Conservation (phyloP, 2,888 invertebrate genomes). For the Druceiella hillmani region DNA sequence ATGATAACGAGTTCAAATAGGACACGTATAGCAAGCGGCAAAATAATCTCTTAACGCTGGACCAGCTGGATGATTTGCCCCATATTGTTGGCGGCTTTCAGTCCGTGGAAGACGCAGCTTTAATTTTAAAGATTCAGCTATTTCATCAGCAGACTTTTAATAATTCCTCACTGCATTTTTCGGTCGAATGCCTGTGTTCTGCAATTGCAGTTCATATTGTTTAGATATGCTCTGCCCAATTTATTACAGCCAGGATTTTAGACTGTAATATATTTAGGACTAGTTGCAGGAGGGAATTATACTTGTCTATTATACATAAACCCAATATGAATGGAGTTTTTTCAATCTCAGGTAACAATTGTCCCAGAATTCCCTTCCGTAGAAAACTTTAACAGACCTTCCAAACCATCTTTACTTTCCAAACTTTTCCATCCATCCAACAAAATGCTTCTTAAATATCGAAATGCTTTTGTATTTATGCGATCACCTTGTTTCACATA, state of each 20-base stretch:
- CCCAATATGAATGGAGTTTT: no score
- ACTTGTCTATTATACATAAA: no score
- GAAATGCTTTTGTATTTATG: no score
- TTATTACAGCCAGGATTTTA: constrained; percentile 1
- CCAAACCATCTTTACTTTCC: no score
- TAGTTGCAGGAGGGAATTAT: constrained; percentile 4
- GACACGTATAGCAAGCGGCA: constrained; percentile 8
- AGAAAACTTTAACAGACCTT: no score
- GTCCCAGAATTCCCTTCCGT: no score
- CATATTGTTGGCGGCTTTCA: constrained; percentile 12
- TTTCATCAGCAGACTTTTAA: constrained; percentile 13
- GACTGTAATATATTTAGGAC: constrained; percentile 8
- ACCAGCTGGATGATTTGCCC: constrained; percentile 13
- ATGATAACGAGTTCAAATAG: constrained; percentile 10
- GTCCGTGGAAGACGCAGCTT: constrained; percentile 11
- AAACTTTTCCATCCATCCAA: no score
- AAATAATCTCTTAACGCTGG: constrained; percentile 10
- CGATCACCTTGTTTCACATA: no score
- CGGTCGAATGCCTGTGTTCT: no score
- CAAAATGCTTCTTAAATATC: no score
- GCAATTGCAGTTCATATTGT: constrained; percentile 9
- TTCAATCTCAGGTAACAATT: no score
- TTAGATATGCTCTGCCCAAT: constrained; percentile 5
- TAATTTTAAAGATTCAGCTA: constrained; percentile 10
- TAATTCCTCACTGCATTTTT: no score